A percentile compares a stretch with the other conserved stretches of the same genome.
These are phyloP conservation scores for Phorcus lineatus DNA, from an alignment of 2,888 invertebrate species.

Conservation along the genomic window DNA sequence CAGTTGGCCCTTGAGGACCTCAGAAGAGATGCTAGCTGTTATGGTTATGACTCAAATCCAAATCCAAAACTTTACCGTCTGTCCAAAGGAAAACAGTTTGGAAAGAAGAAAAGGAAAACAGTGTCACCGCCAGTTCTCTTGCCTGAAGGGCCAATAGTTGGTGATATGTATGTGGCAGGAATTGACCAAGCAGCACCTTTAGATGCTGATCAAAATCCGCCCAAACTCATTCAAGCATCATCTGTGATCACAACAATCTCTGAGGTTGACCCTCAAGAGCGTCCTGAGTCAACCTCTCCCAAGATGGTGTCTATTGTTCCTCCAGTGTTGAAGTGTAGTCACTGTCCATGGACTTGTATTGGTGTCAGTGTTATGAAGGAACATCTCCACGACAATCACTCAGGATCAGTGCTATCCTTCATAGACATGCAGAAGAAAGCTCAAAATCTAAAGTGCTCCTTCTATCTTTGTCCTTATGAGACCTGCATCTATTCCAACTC, in stretches of 20 bases:
- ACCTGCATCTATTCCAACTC: neutral
- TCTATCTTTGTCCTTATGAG: slow-evolving; percentile 8
- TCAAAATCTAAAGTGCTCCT: neutral
- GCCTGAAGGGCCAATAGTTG: neutral
- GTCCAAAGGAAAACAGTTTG: too few relatives aligned
- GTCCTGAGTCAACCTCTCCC: slow-evolving; percentile 35
- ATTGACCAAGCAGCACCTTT: neutral
- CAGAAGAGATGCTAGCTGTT: neutral
- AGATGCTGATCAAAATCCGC: slow-evolving; percentile 16
- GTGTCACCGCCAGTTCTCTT: neutral
- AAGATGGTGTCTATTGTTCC: slow-evolving; percentile 28
- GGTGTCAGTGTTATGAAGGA: neutral
- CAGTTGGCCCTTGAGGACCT: neutral
- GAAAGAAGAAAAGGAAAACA: too few relatives aligned
- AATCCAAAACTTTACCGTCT: too few relatives aligned
- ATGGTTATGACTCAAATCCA: too few relatives aligned
- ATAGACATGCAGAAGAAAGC: slow-evolving; percentile 2
- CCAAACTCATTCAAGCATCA: neutral
- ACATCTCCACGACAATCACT: neutral
- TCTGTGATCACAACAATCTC: slow-evolving; percentile 28
- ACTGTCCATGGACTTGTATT: neutral
- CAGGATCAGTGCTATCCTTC: neutral
- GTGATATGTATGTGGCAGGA: neutral
- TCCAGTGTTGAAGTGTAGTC: neutral
- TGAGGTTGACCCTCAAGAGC: slow-evolving; percentile 41